Evolutionary conservation across 2,113 vertebrate species (phyloP).

Genomic region (Burhinus bistriatus): DNA sequence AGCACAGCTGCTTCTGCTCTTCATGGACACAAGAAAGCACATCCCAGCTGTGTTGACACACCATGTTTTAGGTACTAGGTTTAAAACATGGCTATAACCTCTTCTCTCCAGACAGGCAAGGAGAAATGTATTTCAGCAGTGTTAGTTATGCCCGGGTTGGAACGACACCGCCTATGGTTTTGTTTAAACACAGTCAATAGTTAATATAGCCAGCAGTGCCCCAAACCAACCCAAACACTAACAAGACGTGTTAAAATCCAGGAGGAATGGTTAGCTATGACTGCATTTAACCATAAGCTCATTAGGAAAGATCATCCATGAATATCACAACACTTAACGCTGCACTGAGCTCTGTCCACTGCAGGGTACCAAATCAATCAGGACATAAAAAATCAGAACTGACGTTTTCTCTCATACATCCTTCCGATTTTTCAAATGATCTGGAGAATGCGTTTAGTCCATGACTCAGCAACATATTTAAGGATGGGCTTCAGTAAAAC

Average conservation of each 20-base stretch:
- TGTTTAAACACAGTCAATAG: background rate
- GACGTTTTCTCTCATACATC: background rate
- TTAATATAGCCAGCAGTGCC: background rate
- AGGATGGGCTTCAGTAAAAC: background rate
- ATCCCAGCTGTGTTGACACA: background rate
- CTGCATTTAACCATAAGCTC: background rate
- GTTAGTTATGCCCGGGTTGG: background rate
- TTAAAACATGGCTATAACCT: background rate
- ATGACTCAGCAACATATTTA: background rate
- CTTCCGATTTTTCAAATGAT: background rate
- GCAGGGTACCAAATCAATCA: background rate
- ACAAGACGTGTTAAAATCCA: background rate
- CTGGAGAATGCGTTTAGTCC: background rate
- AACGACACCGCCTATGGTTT: background rate
- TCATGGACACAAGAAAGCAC: slow-evolving; percentile 3
- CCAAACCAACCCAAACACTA: background rate
- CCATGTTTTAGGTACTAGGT: background rate
- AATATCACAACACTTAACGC: background rate
- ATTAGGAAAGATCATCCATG: background rate
- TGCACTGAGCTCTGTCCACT: background rate
- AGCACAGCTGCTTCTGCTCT: slow-evolving; percentile 33
- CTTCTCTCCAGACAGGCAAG: background rate
- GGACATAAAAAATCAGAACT: background rate
- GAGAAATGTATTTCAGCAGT: background rate
- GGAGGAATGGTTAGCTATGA: background rate